These are phyloP conservation scores for Leptobrachium leishanense DNA, from an alignment of 2,113 vertebrate genomes.

Conservation along the genomic window DNA sequence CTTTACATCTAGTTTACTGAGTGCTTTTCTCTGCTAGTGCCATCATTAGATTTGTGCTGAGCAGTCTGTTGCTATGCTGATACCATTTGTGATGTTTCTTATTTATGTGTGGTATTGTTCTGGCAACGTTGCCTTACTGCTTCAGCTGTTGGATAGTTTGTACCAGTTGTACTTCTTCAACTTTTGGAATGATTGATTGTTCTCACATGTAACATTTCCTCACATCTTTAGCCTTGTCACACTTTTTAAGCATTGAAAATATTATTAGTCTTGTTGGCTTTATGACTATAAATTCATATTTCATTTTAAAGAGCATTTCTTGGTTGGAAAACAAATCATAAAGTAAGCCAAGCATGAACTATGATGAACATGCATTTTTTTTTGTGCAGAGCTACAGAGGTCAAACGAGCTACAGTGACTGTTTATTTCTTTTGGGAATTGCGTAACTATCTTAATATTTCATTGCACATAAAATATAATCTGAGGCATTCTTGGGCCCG, in stretches of 20 bases:
- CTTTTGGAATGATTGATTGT: conserved; percentile 15
- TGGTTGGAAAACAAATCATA: conserved; percentile 47
- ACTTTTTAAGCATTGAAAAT: conserved; percentile 40
- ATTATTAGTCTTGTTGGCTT: conserved; percentile 42
- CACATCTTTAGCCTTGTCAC: conserved; percentile 36
- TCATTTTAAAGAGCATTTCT: conserved; percentile 36
- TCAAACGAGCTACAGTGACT: conserved; percentile 43
- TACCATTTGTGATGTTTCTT: background rate
- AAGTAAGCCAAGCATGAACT: conserved; percentile 41
- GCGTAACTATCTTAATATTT: conserved; percentile 40
- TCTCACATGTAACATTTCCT: conserved; percentile 28
- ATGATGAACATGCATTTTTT: conserved; percentile 34
- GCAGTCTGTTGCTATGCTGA: background rate
- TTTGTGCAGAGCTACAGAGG: conserved; percentile 42
- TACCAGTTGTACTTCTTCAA: conserved; percentile 9
- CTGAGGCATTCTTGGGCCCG: conserved; percentile 12
- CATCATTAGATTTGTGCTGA: background rate
- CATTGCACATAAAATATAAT: conserved; percentile 35
- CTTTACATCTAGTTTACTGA: too few relatives aligned
- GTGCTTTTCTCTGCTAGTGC: too few relatives aligned
- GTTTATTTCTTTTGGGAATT: conserved; percentile 38
- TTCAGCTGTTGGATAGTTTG: conserved; percentile 23
- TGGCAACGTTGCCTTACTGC: background rate
- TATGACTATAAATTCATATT: conserved; percentile 46
- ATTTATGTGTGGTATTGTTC: background rate